Percentiles rank a stretch among this genome's conserved stretches.
These are phyloP conservation scores for Lamellibrachia luymesi DNA, from an alignment of 1,140 invertebrate species.

Conservation along the genomic window DNA sequence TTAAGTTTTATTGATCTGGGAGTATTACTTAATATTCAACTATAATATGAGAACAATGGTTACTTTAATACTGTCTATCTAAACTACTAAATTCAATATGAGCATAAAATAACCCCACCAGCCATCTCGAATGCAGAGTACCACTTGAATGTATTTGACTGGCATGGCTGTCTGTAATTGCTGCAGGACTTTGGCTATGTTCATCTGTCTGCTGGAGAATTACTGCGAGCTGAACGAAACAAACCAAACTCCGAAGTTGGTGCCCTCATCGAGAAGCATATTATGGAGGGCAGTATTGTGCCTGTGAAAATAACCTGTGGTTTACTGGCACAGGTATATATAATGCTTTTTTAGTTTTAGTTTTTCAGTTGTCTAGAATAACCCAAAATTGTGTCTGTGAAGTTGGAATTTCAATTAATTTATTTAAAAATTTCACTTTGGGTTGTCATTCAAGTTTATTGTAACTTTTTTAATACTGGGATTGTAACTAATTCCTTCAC, in stretches of 20 bases:
- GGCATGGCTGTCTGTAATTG: constrained; percentile 18
- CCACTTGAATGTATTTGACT: not conserved
- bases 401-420: no score
- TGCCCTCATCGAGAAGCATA: constrained; percentile 90
- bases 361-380: no score
- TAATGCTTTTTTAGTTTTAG: not conserved
- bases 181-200: constrained; percentile 79
- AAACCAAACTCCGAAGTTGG: constrained; percentile 84
- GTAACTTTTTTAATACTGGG: no score
- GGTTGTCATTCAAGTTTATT: no score
- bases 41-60: no score
- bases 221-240: constrained; percentile 85
- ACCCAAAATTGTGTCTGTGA: no score
- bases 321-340: constrained; percentile 73
- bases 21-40: no score
- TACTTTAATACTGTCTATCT: not conserved
- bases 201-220: constrained; percentile 97
- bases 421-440: no score
- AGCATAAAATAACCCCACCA: not conserved
- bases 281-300: constrained; percentile 92
- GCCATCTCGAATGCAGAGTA: not conserved
- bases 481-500: no score
- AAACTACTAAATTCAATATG: not conserved
- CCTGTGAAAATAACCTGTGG: constrained; percentile 98
- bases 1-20: no score